A percentile compares a stretch with the other conserved stretches of the same genome.
phyloP scores from a whole-genome alignment of 2,113 vertebrate genomes.

The Oncorhynchus tshawytscha region DNA sequence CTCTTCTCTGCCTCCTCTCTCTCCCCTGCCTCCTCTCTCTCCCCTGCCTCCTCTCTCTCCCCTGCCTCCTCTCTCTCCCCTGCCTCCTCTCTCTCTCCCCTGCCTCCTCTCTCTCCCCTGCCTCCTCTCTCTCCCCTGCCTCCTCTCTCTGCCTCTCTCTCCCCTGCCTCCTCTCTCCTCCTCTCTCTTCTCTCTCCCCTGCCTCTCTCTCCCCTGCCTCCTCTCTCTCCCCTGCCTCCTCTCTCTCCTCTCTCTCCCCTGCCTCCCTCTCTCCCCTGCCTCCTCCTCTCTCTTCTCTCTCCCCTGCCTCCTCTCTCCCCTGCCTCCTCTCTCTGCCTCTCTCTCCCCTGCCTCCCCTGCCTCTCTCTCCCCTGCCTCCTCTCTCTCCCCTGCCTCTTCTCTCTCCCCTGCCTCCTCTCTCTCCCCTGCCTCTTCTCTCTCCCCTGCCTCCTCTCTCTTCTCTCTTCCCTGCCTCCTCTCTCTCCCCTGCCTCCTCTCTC shows the following conservation, averaged over 20 bases:
- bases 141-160: constrained; percentile 1
- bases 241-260: not conserved
- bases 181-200: too few relatives aligned
- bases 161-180: too few relatives aligned
- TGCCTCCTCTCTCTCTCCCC: constrained; percentile 1
- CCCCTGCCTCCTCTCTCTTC: too few relatives aligned
- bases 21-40: not conserved
- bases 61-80: not conserved
- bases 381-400: not conserved
- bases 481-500: too few relatives aligned
- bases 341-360: not conserved
- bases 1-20: not conserved
- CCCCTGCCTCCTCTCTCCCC: not conserved
- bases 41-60: not conserved
- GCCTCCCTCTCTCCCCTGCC: too few relatives aligned
- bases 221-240: too few relatives aligned
- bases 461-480: not conserved
- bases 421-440: too few relatives aligned
- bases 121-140: too few relatives aligned
- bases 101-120: not conserved
- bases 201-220: too few relatives aligned
- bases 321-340: not conserved
- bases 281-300: not conserved
- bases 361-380: not conserved
- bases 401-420: not conserved